A percentile compares a stretch with the other conserved stretches of the same genome.
These are phyloP conservation scores for Xyliphius kryptos DNA, from an alignment of 2,113 vertebrate species.

Conservation along the genomic window DNA sequence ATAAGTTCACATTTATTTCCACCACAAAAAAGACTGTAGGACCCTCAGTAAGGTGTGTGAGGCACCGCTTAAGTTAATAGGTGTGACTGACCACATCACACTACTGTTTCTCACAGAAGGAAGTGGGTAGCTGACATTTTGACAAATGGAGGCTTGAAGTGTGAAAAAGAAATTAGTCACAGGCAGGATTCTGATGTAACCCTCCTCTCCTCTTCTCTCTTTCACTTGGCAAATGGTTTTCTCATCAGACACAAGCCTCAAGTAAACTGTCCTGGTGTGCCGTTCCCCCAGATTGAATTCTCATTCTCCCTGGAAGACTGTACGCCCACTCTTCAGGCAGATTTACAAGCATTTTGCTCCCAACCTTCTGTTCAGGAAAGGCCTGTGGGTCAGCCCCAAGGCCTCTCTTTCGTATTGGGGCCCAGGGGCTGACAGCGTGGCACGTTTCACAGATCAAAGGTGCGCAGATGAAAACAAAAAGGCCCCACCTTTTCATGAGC, in stretches of 20 bases:
- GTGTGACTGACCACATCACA: too few species aligned
- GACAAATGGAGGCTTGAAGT: conserved; percentile 57
- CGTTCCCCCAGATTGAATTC: conserved; percentile 48
- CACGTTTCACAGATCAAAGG: conserved; percentile 33
- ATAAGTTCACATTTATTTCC: too few species aligned
- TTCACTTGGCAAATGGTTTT: conserved; percentile 1
- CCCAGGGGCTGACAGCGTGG: conserved; percentile 18
- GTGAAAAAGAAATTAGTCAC: conserved; percentile 68
- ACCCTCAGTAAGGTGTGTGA: too few species aligned
- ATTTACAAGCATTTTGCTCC: conserved; percentile 48
- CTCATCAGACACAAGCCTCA: not conserved
- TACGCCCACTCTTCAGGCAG: conserved; percentile 39
- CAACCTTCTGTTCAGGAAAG: conserved; percentile 40
- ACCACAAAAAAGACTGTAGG: too few species aligned
- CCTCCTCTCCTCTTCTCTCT: conserved; percentile 24
- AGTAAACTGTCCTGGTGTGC: conserved; percentile 29
- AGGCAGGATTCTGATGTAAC: conserved; percentile 48
- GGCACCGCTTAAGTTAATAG: too few species aligned
- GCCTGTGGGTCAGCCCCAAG: conserved; percentile 32
- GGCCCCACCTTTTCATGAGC: conserved; percentile 26
- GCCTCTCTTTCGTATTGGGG: conserved; percentile 18
- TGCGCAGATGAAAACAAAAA: too few species aligned
- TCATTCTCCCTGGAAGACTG: conserved; percentile 36
- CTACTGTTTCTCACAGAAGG: conserved; percentile 26
- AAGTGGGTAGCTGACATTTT: conserved; percentile 44